Conservation (phyloP, 2,113 vertebrate genomes). For the Ophiodon elongatus region DNA sequence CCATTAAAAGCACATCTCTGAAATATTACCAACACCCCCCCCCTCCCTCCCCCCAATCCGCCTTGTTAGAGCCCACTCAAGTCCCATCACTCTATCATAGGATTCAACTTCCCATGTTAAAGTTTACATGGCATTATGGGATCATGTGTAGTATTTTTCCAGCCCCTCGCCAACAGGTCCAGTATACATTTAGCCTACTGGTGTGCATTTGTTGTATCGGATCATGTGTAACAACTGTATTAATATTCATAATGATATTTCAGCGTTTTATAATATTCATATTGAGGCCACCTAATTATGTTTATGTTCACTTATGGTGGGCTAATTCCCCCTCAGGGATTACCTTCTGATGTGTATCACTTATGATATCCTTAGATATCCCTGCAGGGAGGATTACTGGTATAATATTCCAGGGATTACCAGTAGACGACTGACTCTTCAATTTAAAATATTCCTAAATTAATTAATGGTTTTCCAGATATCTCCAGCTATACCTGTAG, state of each 20-base stretch:
- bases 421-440: neutral
- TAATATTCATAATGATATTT: neutral
- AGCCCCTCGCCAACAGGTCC: neutral
- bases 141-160: neutral
- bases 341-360: conserved; percentile 13
- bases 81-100: conserved; percentile 15
- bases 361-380: neutral
- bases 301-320: neutral
- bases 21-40: conserved; percentile 88
- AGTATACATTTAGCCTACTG: neutral
- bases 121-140: conserved; percentile 14
- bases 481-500: neutral
- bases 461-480: neutral
- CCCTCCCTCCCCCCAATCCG: neutral
- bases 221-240: neutral
- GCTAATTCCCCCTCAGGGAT: conserved; percentile 14
- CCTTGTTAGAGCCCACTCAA: neutral
- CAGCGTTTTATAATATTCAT: conserved; percentile 20
- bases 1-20: conserved; percentile 98
- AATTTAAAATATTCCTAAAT: neutral
- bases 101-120: conserved; percentile 6
- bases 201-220: neutral
- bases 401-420: neutral
- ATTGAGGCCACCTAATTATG: neutral
- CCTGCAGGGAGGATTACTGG: conserved; percentile 11